phyloP scores from a whole-genome alignment of 2,113 vertebrate genomes.

The Hoplias malabaricus region DNA sequence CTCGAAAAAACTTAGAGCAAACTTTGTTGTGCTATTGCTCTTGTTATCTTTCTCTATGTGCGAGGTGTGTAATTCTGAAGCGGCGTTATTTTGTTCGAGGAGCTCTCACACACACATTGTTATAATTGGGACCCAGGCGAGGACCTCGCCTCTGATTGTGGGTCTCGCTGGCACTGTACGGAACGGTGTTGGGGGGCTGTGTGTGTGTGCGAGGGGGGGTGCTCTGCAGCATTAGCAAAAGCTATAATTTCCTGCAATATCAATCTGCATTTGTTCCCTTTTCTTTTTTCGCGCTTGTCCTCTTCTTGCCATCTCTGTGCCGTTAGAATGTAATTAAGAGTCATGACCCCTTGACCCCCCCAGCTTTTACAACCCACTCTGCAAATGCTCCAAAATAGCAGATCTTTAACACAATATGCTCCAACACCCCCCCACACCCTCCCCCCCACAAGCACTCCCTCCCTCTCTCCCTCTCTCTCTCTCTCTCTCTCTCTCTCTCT shows the following conservation, averaged over 20 bases:
- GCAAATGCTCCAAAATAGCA: slow-evolving; percentile 83
- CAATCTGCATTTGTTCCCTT: slow-evolving; percentile 81
- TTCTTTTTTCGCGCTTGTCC: slow-evolving; percentile 85
- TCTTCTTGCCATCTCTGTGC: slow-evolving; percentile 84
- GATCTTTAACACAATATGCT: slow-evolving; percentile 81
- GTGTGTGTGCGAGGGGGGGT: slow-evolving; percentile 55
- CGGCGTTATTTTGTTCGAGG: slow-evolving; percentile 43
- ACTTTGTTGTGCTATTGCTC: slow-evolving; percentile 9
- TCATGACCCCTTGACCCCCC: slow-evolving; percentile 85
- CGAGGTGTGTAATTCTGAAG: slow-evolving; percentile 3
- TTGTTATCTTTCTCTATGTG: slow-evolving; percentile 3
- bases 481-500: not conserved
- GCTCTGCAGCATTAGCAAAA: slow-evolving; percentile 89
- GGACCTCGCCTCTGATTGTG: slow-evolving; percentile 78
- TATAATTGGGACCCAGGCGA: slow-evolving; percentile 77
- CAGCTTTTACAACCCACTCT: slow-evolving; percentile 87
- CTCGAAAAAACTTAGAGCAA: slow-evolving; percentile 19
- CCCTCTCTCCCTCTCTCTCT: not conserved
- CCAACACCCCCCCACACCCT: slow-evolving; percentile 53
- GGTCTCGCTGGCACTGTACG: slow-evolving; percentile 80
- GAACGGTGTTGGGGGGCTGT: slow-evolving; percentile 65
- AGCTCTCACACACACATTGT: slow-evolving; percentile 57
- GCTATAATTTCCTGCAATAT: slow-evolving; percentile 93
- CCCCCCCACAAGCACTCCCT: slow-evolving; percentile 3
- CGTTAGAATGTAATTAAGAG: slow-evolving; percentile 96